Evolutionary conservation across 1,140 invertebrate genomes (phyloP), one percentile per base, ranked within the genome.

Genomic region (Heliconius melpomene): DNA sequence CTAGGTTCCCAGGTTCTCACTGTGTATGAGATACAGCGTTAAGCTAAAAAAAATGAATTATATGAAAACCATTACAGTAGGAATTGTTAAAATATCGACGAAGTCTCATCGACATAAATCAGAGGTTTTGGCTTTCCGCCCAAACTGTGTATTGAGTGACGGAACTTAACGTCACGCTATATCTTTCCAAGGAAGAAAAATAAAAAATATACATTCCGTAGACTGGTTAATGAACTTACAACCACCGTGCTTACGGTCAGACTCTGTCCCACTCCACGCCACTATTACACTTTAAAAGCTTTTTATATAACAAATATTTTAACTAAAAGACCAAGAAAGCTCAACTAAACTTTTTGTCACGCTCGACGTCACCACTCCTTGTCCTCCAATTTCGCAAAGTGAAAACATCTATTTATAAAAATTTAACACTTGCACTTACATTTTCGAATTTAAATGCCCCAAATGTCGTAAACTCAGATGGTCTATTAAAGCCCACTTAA

Each of bases 401-500:
- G 60, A 26, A 66, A 66, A 66, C 11, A 66, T 29, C 60, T 66
- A 26, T 13, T 29, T 66, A 66, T 66, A 66, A 66, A 66, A 66
- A 26, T 26, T n/a, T 66, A 13, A 60, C 54, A 60, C 54, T 60
- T 23, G 26, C 23, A 66, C 60, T 66, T 66, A 66, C 60, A 66
- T 66, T 66, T 66, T 66, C 60, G 13, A 66, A 66, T 66, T 76
- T 20, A 76, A 76, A n/a, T 40, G 38, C 57, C 32, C 57, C 54
- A 66, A 60, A 40, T 66, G 75, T 77, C 75, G 75, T 77, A 77
- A 77, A 71, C n/a, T 71, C 29, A 54, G 75, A 77, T 77, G 75
- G 57, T 77, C 75, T 77, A 77, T 77, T 71, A 77, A 77, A 72
- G 40, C 40, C 70, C 76, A 77, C 76, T 77, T 72, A 72, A 77